Evolutionary conservation across 2,797 vertebrate genomes (phyloP), one percentile per base, ranked within the genome.

Genomic region (Paedocypris micromegethes): DNA sequence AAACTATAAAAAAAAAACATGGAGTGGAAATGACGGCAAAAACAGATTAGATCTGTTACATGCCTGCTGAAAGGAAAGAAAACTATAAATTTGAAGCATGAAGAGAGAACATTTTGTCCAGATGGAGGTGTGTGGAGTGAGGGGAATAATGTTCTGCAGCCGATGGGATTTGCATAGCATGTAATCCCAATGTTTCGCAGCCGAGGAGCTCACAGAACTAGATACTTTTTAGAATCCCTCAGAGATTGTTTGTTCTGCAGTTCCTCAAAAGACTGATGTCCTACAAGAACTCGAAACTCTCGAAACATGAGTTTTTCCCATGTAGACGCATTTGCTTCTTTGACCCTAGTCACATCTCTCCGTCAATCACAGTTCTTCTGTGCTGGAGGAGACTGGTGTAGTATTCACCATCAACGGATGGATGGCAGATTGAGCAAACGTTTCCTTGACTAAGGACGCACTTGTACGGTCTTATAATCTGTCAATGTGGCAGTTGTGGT

Each of bases 101-200:
- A 8, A 50, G 4, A 50, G 50, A 6, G 23, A 66, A 58, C 64
- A 66, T 43, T 57, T 5, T 42, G 53, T 48, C 3, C 53, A 49
- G 39, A 39, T 39, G 55, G 39, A 57, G 9, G n/a, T 5, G 9
- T 48, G 5, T 8, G 45, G 52, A 66, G 3, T 5, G 5, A 63
- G 51, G 5, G 4, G 23, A 54, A 47, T 3, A 48, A 48, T 7
- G 6, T 58, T 56, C 37, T 23, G 50, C 39, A 66, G 40, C 40
- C 49, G 46, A 58, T 58, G 55, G 9, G 5, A 43, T 49, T 50
- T 38, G 39, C 39, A 62, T 50, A 9, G 6, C 5, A 5, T 2
- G 2, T 8, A 50, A 42, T 62, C 50, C 39, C 47, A 40, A 23
- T 47, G 37, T n/a, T 40, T 23, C 41, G 3, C 6, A 7, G 9